Conservation (phyloP, 2,888 invertebrate genomes). For the Oligia fasciuncula region DNA sequence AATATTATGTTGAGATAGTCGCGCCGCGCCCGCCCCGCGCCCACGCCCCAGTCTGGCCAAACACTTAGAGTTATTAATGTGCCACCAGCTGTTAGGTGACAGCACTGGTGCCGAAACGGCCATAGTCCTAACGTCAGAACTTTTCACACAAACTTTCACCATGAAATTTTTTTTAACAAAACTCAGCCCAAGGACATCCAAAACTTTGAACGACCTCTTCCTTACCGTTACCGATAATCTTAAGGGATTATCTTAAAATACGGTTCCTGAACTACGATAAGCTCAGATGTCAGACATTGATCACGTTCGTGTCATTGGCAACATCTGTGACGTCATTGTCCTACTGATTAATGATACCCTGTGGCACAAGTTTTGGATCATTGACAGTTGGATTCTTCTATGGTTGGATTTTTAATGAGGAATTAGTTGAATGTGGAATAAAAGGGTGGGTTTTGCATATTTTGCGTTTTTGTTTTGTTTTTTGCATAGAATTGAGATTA, state of each 20-base stretch:
- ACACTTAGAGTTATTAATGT: neutral
- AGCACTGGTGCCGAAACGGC: neutral
- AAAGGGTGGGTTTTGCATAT: neutral
- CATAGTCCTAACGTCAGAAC: neutral
- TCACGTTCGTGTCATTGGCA: constrained; percentile 46
- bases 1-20: too few relatives aligned
- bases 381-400: constrained; percentile 8
- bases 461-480: neutral
- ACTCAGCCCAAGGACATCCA: constrained; percentile 10
- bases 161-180: constrained; percentile 26
- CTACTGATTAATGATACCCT: constrained; percentile 18
- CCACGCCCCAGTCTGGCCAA: too few relatives aligned
- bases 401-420: constrained; percentile 30
- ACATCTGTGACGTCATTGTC: constrained; percentile 42
- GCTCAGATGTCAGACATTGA: constrained; percentile 40
- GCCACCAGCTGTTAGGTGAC: neutral
- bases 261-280: constrained; percentile 10
- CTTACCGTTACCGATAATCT: constrained; percentile 32
- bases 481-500: constrained; percentile 3
- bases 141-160: neutral
- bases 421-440: neutral
- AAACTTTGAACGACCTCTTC: constrained; percentile 18
- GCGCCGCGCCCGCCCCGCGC: too few relatives aligned
- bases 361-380: constrained; percentile 28
- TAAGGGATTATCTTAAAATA: constrained; percentile 49